phyloP scores from a whole-genome alignment of 1,140 invertebrate genomes.

The Harpegnathos saltator region DNA sequence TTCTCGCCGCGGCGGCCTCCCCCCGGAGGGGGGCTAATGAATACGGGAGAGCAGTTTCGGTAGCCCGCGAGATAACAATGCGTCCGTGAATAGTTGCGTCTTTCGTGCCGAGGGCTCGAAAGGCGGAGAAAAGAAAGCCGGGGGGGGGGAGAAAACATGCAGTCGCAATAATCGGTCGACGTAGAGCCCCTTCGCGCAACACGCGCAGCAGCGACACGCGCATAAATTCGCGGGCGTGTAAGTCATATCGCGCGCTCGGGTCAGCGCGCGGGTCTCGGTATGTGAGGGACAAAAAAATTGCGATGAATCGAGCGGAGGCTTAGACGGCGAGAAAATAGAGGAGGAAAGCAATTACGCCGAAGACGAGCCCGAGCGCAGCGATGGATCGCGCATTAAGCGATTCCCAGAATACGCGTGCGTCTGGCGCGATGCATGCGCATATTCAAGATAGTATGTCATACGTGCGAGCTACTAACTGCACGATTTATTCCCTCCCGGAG shows the following conservation, averaged over 20 bases:
- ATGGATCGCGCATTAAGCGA: conserved; percentile 79
- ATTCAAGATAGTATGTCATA: conserved; percentile 86
- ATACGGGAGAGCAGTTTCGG: neutral
- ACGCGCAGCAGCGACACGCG: neutral
- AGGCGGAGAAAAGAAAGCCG: no score
- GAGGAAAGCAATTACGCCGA: conserved; percentile 83
- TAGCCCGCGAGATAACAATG: neutral
- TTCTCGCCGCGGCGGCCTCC: conserved; percentile 1
- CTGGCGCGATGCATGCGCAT: conserved; percentile 84
- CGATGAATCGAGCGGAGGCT: conserved; percentile 28
- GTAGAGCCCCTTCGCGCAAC: no score
- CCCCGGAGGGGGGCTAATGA: no score
- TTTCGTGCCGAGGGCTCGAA: no score
- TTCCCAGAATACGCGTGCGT: conserved; percentile 83
- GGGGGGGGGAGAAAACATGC: no score
- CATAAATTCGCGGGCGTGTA: neutral
- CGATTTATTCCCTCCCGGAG: conserved; percentile 65
- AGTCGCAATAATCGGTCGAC: no score
- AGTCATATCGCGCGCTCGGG: conserved; percentile 16
- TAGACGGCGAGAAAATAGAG: conserved; percentile 69
- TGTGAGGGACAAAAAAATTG: conserved; percentile 19
- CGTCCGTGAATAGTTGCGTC: no score
- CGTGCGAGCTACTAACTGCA: conserved; percentile 82
- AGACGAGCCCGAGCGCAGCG: conserved; percentile 80
- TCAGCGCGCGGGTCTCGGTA: conserved; percentile 10